These are phyloP conservation scores for Carapus acus DNA, from an alignment of 2,797 vertebrate genomes.

Conservation along the genomic window DNA sequence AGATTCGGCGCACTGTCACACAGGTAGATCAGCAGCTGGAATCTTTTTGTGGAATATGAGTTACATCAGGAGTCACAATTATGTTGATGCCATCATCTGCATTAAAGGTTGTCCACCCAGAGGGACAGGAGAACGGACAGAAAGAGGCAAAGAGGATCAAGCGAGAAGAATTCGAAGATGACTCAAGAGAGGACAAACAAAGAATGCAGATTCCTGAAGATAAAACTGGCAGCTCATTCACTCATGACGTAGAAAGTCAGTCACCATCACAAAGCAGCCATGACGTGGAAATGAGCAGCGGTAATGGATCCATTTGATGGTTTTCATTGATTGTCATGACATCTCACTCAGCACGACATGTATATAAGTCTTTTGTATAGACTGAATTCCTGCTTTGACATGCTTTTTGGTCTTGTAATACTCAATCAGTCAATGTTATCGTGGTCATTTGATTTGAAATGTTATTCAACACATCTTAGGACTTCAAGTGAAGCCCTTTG, in stretches of 20 bases:
- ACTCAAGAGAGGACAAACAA: slow-evolving; percentile 41
- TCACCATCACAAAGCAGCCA: slow-evolving; percentile 67
- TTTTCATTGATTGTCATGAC: not conserved
- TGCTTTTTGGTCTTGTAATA: not conserved
- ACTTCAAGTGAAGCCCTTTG: not conserved
- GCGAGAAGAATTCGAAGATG: slow-evolving; percentile 66
- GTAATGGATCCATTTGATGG: slow-evolving; percentile 47
- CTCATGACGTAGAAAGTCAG: slow-evolving; percentile 68
- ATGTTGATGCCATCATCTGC: not conserved
- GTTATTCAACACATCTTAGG: not conserved
- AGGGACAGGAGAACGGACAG: slow-evolving; percentile 86
- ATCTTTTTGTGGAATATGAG: not conserved
- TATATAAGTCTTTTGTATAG: not conserved
- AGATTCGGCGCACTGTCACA: slow-evolving; percentile 90
- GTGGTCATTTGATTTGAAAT: not conserved
- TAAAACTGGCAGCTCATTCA: slow-evolving; percentile 57
- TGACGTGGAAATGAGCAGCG: slow-evolving; percentile 80
- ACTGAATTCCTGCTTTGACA: not conserved
- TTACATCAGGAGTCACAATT: not conserved
- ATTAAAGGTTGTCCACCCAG: slow-evolving; percentile 78
- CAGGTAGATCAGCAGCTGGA: slow-evolving; percentile 67
- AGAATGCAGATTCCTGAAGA: slow-evolving; percentile 48
- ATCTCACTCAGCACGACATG: no score
- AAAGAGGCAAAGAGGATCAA: slow-evolving; percentile 68
- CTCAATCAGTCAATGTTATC: no score